A percentile compares a stretch with the other conserved stretches of the same genome.
phyloP scores from a whole-genome alignment of 2,888 invertebrate genomes.

The Metopia argyrocephala region DNA sequence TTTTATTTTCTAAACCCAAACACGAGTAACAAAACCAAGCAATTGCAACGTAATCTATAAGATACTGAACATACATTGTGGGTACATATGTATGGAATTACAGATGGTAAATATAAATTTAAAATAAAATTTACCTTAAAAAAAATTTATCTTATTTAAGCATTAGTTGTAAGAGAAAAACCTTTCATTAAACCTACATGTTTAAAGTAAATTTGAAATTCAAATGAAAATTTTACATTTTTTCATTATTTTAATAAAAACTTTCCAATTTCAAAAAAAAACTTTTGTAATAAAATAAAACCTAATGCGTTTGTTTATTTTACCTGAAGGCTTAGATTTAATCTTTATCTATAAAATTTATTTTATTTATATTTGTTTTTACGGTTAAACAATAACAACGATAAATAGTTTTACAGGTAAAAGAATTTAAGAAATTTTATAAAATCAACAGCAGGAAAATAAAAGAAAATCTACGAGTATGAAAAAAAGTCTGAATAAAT shows the following conservation, averaged over 20 bases:
- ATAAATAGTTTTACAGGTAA: conserved; percentile 20
- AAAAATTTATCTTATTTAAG: too few relatives aligned
- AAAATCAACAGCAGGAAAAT: neutral
- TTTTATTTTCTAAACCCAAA: neutral
- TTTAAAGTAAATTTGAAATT: neutral
- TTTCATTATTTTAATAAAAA: too few relatives aligned
- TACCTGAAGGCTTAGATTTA: too few relatives aligned
- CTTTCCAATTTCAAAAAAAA: neutral
- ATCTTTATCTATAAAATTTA: neutral
- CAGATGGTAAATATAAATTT: neutral
- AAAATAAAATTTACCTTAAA: neutral
- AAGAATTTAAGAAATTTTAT: conserved; percentile 3
- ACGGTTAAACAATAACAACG: neutral
- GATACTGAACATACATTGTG: neutral
- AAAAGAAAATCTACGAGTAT: neutral
- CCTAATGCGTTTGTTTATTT: too few relatives aligned
- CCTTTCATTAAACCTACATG: neutral
- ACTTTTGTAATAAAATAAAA: too few relatives aligned
- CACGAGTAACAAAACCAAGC: neutral
- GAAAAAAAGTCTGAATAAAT: conserved; percentile 3
- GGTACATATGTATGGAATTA: neutral
- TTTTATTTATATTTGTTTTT: neutral
- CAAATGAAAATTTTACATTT: neutral
- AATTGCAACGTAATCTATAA: conserved; percentile 29
- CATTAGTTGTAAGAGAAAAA: too few relatives aligned